phyloP scores from a whole-genome alignment of 1,140 invertebrate genomes.

The Zaprionus tsacasi region DNA sequence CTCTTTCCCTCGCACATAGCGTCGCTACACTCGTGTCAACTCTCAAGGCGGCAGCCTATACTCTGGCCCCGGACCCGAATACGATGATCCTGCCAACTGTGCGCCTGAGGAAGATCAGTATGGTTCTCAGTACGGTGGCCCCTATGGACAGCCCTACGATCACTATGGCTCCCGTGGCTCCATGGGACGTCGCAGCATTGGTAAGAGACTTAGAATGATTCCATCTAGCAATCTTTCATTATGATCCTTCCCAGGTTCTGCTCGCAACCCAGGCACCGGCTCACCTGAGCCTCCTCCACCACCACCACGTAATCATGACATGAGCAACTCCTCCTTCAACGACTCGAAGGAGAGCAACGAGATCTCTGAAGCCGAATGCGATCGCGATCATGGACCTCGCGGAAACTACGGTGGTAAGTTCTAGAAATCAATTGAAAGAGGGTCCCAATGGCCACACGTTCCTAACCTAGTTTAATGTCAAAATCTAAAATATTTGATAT shows the following conservation, averaged over 20 bases:
- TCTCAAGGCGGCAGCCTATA: constrained; percentile 83
- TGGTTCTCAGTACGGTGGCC: constrained; percentile 91
- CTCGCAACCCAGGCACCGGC: constrained; percentile 88
- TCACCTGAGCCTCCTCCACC: constrained; percentile 94
- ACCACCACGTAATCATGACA: constrained; percentile 90
- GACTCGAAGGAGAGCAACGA: constrained; percentile 96
- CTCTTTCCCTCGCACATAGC: constrained; percentile 39
- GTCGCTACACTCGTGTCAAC: constrained; percentile 83
- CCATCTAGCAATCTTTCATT: background rate
- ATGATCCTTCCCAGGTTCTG: constrained; percentile 85
- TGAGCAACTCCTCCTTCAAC: constrained; percentile 91
- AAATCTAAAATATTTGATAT: constrained; percentile 26
- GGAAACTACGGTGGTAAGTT: constrained; percentile 90
- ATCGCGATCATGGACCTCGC: constrained; percentile 91
- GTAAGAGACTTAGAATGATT: constrained; percentile 54
- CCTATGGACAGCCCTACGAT: constrained; percentile 92
- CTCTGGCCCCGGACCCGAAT: constrained; percentile 89
- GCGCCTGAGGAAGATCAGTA: constrained; percentile 95
- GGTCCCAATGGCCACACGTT: background rate
- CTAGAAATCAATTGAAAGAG: background rate
- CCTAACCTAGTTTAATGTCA: background rate
- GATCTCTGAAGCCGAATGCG: constrained; percentile 96
- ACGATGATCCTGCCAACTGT: constrained; percentile 96
- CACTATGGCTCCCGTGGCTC: constrained; percentile 93
- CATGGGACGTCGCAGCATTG: constrained; percentile 88